Evolutionary conservation across 2,113 vertebrate species (phyloP).

Genomic region (Callospermophilus lateralis): DNA sequence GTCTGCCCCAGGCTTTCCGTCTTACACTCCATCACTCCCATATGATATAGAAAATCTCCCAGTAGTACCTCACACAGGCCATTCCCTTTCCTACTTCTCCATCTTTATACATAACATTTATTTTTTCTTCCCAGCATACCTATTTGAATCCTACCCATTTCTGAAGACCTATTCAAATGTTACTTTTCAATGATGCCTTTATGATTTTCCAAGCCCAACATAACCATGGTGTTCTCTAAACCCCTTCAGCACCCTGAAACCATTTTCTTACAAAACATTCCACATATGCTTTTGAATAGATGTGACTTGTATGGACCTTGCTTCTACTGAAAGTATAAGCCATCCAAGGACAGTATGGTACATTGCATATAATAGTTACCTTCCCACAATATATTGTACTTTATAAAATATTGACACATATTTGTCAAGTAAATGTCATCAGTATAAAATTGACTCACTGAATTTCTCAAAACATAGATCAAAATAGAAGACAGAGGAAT

Average conservation of each 20-base stretch:
- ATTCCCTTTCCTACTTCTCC: background rate
- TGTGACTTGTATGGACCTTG: background rate
- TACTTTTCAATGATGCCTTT: background rate
- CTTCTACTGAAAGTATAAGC: background rate
- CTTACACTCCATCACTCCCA: background rate
- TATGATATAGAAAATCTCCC: background rate
- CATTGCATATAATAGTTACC: background rate
- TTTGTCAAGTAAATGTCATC: slow-evolving; percentile 9
- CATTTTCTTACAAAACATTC: background rate
- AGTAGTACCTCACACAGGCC: background rate
- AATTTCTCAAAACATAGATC: background rate
- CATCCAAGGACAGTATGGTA: background rate
- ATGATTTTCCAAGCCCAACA: background rate
- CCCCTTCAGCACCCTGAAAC: background rate
- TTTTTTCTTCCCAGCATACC: background rate
- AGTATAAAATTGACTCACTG: background rate
- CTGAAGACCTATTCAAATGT: background rate
- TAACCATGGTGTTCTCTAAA: background rate
- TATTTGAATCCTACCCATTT: background rate
- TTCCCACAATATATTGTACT: background rate
- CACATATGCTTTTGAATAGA: background rate
- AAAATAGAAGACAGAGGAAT: slow-evolving; percentile 14
- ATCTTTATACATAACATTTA: background rate
- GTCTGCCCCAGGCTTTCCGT: background rate
- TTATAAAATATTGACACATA: background rate